Percentiles rank a stretch among this genome's conserved stretches.
These are phyloP conservation scores for Drosophila nasuta DNA, from an alignment of 1,140 invertebrate genomes.

Conservation along the genomic window DNA sequence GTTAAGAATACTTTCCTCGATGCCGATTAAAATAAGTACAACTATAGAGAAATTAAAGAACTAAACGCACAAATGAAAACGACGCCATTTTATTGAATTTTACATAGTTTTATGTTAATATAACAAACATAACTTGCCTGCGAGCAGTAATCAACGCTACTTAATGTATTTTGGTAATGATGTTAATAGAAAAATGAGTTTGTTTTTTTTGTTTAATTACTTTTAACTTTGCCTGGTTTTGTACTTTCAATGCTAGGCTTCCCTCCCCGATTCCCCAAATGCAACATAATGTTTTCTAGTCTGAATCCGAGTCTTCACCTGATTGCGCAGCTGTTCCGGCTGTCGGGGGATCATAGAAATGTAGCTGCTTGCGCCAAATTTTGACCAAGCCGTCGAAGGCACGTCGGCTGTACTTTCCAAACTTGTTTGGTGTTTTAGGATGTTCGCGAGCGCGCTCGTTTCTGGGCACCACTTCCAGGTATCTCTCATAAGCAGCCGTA, in stretches of 20 bases:
- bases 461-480: conserved; percentile 88
- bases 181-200: conserved; percentile 11
- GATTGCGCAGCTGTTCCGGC: neutral
- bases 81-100: conserved; percentile 74
- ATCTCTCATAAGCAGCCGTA: conserved; percentile 94
- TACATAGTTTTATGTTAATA: conserved; percentile 56
- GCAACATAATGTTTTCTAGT: conserved; percentile 39
- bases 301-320: conserved; percentile 66
- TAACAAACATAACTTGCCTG: conserved; percentile 34
- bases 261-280: conserved; percentile 15
- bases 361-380: conserved; percentile 93
- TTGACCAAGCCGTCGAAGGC: conserved; percentile 95
- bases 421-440: conserved; percentile 95
- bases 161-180: conserved; percentile 15
- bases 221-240: conserved; percentile 48
- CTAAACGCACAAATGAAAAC: conserved; percentile 21
- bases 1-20: too few relatives aligned
- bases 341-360: conserved; percentile 91
- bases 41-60: too few relatives aligned
- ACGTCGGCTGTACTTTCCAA: conserved; percentile 93
- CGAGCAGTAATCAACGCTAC: conserved; percentile 7
- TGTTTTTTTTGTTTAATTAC: neutral
- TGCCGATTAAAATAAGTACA: too few relatives aligned
- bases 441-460: conserved; percentile 88
- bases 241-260: conserved; percentile 45